phyloP scores from a whole-genome alignment of 1,140 invertebrate species.

The Subanguina moxae region DNA sequence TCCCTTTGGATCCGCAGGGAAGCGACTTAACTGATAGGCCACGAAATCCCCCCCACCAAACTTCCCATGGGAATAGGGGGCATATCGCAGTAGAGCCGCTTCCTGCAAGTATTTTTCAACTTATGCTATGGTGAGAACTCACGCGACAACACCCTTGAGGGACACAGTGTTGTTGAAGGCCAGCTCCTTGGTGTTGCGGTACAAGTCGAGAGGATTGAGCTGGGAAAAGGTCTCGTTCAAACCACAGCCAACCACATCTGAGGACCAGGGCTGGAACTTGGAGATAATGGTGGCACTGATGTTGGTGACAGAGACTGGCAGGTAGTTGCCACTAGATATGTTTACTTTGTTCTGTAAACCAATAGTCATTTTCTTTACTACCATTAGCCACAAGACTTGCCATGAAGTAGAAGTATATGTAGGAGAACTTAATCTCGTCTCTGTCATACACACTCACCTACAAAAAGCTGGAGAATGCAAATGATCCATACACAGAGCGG shows the following conservation, averaged over 20 bases:
- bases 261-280: conserved; percentile 50
- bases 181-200: conserved; percentile 30
- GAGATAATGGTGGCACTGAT: conserved; percentile 45
- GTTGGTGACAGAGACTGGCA: conserved; percentile 43
- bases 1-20: too few relatives aligned
- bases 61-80: too few relatives aligned
- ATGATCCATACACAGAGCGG: too few relatives aligned
- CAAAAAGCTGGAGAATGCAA: too few relatives aligned
- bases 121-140: too few relatives aligned
- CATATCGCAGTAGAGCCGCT: too few relatives aligned
- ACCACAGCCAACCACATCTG: conserved; percentile 40
- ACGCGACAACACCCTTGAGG: conserved; percentile 43
- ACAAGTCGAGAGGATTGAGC: conserved; percentile 22
- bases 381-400: conserved; percentile 27
- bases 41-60: too few relatives aligned
- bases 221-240: conserved; percentile 28
- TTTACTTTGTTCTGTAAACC: conserved; percentile 42
- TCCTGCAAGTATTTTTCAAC: too few relatives aligned
- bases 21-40: too few relatives aligned
- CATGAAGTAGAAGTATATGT: conserved; percentile 42
- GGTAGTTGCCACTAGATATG: conserved; percentile 44
- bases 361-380: neutral
- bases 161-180: conserved; percentile 44
- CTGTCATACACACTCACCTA: conserved; percentile 27
- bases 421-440: conserved; percentile 12